Percentiles rank a stretch among this genome's conserved stretches.
phyloP scores from a whole-genome alignment of 2,797 vertebrate species.

The Pseudocheirus occidentalis region DNA sequence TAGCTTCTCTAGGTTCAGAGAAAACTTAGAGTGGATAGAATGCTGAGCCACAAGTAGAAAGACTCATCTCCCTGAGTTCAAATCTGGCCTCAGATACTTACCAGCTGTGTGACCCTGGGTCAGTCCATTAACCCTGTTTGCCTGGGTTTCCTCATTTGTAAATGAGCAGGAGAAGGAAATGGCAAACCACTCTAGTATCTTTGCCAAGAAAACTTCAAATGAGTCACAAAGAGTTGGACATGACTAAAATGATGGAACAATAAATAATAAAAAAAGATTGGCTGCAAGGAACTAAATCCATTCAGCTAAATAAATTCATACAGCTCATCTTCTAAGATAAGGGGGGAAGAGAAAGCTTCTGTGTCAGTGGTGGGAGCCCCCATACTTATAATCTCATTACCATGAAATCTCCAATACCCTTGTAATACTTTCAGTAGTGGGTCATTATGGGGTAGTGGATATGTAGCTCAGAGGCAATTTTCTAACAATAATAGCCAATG shows the following conservation, averaged over 20 bases:
- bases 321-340: background rate
- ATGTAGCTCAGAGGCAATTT: background rate
- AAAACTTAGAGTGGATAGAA: background rate
- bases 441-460: background rate
- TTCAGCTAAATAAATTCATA: background rate
- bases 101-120: background rate
- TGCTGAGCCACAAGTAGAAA: background rate
- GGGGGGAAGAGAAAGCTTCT: background rate
- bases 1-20: background rate
- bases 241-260: background rate
- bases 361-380: too few species aligned
- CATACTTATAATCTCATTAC: too few species aligned
- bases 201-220: background rate
- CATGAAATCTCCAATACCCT: background rate
- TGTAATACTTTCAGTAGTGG: background rate
- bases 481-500: background rate
- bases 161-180: background rate
- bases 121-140: background rate
- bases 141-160: background rate
- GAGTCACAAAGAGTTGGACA: background rate
- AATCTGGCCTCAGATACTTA: background rate
- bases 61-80: background rate
- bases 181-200: background rate
- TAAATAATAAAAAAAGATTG: background rate
- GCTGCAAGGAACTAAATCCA: background rate